Evolutionary conservation across 2,113 vertebrate species (phyloP).

Genomic region (Chamaetylas fuelleborni): DNA sequence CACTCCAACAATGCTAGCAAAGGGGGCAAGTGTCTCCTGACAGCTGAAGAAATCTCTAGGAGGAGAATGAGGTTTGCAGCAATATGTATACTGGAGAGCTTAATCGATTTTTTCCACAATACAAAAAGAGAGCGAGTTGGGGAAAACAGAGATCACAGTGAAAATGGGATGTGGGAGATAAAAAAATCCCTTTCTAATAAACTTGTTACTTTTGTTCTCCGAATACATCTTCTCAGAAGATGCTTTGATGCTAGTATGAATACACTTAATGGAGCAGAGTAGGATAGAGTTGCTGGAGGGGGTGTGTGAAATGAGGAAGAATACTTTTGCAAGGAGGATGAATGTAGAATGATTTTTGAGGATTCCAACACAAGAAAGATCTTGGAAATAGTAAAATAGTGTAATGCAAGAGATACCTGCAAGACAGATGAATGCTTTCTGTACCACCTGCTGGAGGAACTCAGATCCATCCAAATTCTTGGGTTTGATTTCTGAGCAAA

Average conservation of each 20-base stretch:
- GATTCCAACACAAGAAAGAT: neutral
- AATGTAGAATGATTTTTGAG: slow-evolving; percentile 25
- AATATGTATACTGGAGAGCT: slow-evolving; percentile 30
- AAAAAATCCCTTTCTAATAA: slow-evolving; percentile 54
- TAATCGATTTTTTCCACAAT: slow-evolving; percentile 69
- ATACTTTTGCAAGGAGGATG: slow-evolving; percentile 12
- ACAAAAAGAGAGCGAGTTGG: slow-evolving; percentile 29
- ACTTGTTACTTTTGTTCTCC: slow-evolving; percentile 68
- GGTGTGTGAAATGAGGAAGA: neutral
- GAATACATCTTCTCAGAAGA: slow-evolving; percentile 23
- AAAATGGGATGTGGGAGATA: neutral
- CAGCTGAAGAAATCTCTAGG: slow-evolving; percentile 59
- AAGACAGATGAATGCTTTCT: neutral
- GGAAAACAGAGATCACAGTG: slow-evolving; percentile 1
- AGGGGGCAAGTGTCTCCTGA: slow-evolving; percentile 74
- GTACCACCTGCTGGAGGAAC: neutral
- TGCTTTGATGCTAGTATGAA: slow-evolving; percentile 57
- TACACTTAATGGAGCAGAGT: slow-evolving; percentile 20
- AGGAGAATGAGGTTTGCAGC: slow-evolving; percentile 50
- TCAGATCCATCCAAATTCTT: neutral
- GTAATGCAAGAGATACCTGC: neutral
- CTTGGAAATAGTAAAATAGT: neutral
- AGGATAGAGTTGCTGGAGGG: neutral
- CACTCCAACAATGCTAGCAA: slow-evolving; percentile 72
- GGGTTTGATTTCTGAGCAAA: neutral